A percentile compares a stretch with the other conserved stretches of the same genome.
These are phyloP conservation scores for Phenganax subtilis DNA, from an alignment of 92 coral and sea anemone species.

Conservation along the genomic window DNA sequence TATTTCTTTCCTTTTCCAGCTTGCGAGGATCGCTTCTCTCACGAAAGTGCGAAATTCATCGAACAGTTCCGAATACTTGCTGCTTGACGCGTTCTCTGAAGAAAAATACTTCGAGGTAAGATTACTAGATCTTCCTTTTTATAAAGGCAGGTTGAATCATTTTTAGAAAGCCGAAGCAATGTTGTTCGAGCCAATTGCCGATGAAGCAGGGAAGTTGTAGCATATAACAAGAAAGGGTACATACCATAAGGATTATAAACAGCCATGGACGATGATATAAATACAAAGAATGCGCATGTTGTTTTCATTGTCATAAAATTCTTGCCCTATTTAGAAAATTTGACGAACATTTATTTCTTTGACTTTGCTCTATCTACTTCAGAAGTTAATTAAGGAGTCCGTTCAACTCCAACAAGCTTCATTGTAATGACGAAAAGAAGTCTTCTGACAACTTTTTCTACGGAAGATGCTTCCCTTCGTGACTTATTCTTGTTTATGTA, in stretches of 20 bases:
- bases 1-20: neutral
- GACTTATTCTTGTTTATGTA: too few relatives aligned
- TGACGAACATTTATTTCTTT: too few relatives aligned
- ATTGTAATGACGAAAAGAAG: too few relatives aligned
- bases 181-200: too few relatives aligned
- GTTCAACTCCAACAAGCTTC: too few relatives aligned
- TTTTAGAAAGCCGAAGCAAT: neutral
- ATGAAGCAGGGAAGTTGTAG: neutral
- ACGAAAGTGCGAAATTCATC: slow-evolving; percentile 2
- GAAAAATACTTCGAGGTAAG: neutral
- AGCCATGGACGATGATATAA: neutral
- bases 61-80: neutral
- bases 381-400: too few relatives aligned
- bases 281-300: neutral
- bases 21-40: neutral
- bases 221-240: neutral
- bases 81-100: slow-evolving; percentile 14
- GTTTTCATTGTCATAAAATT: neutral
- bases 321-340: too few relatives aligned
- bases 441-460: too few relatives aligned
- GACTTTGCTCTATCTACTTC: too few relatives aligned
- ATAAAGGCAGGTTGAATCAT: too few relatives aligned
- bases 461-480: too few relatives aligned
- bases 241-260: slow-evolving; percentile 21
- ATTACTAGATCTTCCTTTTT: too few relatives aligned